Base-by-base conservation (phyloP, 2,797 vertebrate species). In the Anomalospiza imberbis region DNA sequence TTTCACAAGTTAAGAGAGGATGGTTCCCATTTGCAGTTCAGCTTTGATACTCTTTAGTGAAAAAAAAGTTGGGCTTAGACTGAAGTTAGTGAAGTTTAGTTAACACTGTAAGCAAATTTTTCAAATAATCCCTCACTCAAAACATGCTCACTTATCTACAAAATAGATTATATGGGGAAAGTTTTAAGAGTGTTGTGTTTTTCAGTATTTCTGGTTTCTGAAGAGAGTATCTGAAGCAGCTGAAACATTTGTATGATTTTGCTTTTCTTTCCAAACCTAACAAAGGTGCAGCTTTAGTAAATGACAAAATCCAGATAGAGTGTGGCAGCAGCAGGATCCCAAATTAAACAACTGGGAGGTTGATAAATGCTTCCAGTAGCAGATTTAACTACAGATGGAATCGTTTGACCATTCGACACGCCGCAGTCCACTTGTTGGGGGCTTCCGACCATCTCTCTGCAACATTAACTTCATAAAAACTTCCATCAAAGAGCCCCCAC, bases 221-320 rank as follows among this genome's bases (percentile, higher is more conserved):
- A 95, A 79, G 11, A 48, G 44, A 75, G 17, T 54, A n/a, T 63
- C 32, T 76, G 50, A 91, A 71, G 17, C 63, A 88, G 77, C 47
- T 74, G 78, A 57, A 88, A 77, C 40, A 53, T 63, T 93, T 89
- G 14, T 38, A 57, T 42, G 21, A 51, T 71, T 92, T 85, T 94
- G 31, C 67, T 89, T 96, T 97, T 94, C 66, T 95, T 96, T 95
- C 60, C 34, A 74, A 80, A 80, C 60, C 13, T 92, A 85, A 31
- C 47, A 85, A 70, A 66, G 62, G 38, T 79, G 60, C n/a, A 93
- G 82, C 17, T 84, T 17, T 54, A 75, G 60, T 92, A 88, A 94
- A 95, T 95, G 95, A 94, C 94, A 95, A 96, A 96, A 95, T 89
- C 82, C 96, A 97, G 94, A 96, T 63, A 95, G 78, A 85, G 57